These are phyloP conservation scores for Redunca redunca DNA, from an alignment of 2,113 vertebrate species.

Conservation along the genomic window DNA sequence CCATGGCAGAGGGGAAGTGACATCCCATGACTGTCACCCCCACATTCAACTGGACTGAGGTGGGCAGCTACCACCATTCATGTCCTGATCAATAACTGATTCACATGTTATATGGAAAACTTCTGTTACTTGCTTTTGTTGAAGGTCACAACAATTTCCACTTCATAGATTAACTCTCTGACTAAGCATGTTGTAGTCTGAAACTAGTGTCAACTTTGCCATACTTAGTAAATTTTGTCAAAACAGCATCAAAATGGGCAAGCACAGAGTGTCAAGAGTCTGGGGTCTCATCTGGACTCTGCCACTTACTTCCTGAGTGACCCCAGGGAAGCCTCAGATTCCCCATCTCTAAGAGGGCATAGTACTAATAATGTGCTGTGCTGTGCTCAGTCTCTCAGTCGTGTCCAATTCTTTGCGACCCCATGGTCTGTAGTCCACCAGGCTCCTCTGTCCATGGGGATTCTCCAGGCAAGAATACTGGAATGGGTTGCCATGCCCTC, in stretches of 20 bases:
- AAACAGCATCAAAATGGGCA: background rate
- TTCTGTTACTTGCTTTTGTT: background rate
- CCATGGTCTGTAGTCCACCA: accelerated
- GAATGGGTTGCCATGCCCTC: background rate
- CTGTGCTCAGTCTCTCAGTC: background rate
- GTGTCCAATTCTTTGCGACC: background rate
- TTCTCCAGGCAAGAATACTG: background rate
- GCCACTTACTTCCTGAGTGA: background rate
- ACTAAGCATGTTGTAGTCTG: background rate
- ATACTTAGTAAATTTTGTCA: background rate
- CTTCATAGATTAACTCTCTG: background rate
- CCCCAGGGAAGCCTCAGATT: background rate
- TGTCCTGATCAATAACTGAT: background rate
- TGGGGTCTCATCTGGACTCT: background rate
- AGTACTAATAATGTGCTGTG: background rate
- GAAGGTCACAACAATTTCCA: background rate
- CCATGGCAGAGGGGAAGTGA: background rate
- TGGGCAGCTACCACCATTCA: background rate
- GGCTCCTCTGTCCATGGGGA: background rate
- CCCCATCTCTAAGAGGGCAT: background rate
- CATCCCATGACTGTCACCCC: background rate
- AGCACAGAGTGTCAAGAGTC: background rate
- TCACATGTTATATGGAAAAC: background rate
- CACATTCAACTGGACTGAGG: background rate
- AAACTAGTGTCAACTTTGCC: background rate